Evolutionary conservation across 1,140 invertebrate species (phyloP).

Genomic region (Orussus abietinus): DNA sequence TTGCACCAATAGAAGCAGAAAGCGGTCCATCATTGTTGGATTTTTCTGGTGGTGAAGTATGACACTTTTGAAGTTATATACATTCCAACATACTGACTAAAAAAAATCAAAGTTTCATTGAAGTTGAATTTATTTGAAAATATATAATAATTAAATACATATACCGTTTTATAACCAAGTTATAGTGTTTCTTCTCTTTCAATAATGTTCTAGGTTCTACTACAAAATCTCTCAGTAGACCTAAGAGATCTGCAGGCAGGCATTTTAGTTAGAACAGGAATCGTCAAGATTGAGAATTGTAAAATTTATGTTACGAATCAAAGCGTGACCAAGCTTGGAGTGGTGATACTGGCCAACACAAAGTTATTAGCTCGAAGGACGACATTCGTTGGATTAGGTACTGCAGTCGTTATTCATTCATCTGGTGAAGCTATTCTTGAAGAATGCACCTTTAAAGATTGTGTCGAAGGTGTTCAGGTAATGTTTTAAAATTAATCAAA

Average conservation of each 20-base stretch:
- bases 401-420: slow-evolving; percentile 34
- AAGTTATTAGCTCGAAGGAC: slow-evolving; percentile 38
- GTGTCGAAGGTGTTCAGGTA: slow-evolving; percentile 45
- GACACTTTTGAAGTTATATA: slow-evolving; percentile 9
- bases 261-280: slow-evolving; percentile 39
- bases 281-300: slow-evolving; percentile 34
- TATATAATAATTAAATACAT: slow-evolving; percentile 6
- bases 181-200: slow-evolving; percentile 3
- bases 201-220: slow-evolving; percentile 28
- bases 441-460: slow-evolving; percentile 38
- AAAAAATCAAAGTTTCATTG: too few species aligned
- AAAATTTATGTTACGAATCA: slow-evolving; percentile 35
- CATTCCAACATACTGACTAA: too few species aligned
- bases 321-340: slow-evolving; percentile 41
- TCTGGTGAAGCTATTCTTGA: slow-evolving; percentile 31
- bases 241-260: slow-evolving; percentile 40
- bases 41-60: slow-evolving; percentile 42
- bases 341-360: slow-evolving; percentile 42
- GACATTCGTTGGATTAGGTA: slow-evolving; percentile 40
- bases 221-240: slow-evolving; percentile 43
- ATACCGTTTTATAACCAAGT: not conserved
- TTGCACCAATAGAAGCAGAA: slow-evolving; percentile 36
- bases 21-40: slow-evolving; percentile 40
- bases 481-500: slow-evolving; percentile 2
- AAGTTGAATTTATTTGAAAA: slow-evolving; percentile 9